Percentiles rank a stretch among this genome's conserved stretches.
These are phyloP conservation scores for Aleiodes leptofemur DNA, from an alignment of 2,888 invertebrate genomes.

Conservation along the genomic window DNA sequence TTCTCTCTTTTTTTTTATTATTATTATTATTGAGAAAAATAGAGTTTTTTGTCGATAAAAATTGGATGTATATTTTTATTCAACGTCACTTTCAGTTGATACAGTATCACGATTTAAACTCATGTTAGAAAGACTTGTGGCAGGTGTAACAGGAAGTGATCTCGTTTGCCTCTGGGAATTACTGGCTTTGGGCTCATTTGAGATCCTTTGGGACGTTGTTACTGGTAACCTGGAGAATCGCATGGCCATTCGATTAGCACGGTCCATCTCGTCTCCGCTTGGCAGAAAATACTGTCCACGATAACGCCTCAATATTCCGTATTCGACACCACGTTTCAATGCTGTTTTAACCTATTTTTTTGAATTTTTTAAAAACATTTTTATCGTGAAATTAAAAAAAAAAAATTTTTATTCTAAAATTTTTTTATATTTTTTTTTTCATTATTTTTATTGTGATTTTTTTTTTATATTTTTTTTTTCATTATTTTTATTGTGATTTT, in stretches of 20 bases:
- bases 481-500: no score
- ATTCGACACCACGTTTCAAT: conserved; percentile 64
- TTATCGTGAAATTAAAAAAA: no score
- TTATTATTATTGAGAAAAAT: no score
- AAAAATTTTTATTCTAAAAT: no score
- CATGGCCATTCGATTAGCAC: conserved; percentile 64
- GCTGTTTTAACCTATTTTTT: conserved; percentile 62
- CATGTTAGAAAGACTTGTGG: conserved; percentile 55
- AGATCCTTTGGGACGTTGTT: conserved; percentile 51
- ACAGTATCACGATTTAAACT: conserved; percentile 49
- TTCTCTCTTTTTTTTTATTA: not conserved
- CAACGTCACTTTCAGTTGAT: conserved; percentile 52
- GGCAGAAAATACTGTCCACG: conserved; percentile 68
- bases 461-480: no score
- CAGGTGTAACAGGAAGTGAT: conserved; percentile 55
- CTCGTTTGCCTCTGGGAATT: conserved; percentile 53
- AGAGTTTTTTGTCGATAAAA: no score
- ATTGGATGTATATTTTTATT: conserved; percentile 42
- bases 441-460: no score
- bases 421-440: no score
- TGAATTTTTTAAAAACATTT: no score
- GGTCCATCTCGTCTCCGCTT: conserved; percentile 62
- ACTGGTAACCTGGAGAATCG: conserved; percentile 66
- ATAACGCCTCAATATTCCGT: conserved; percentile 64
- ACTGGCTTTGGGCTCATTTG: conserved; percentile 13